Evolutionary conservation across 2,797 vertebrate species (phyloP).

Genomic region (Tolypeutes matacus): DNA sequence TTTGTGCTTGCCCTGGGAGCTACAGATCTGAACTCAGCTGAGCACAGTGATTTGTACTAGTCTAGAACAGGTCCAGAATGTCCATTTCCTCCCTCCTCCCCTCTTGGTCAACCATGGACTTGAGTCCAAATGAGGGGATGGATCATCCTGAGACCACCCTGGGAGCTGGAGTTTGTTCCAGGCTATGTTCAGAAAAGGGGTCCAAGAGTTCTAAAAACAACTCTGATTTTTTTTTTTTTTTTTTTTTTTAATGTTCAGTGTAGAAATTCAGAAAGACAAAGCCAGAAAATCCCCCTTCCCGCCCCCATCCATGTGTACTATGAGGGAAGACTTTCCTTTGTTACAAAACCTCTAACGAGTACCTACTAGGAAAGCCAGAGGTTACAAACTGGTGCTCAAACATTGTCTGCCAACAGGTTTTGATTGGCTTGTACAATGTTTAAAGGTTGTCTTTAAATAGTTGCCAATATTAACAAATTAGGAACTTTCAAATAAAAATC

Average conservation of each 20-base stretch:
- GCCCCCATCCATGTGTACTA: neutral
- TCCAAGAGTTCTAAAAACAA: constrained; percentile 67
- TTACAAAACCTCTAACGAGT: neutral
- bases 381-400: neutral
- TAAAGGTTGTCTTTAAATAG: constrained; percentile 52
- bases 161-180: constrained; percentile 51
- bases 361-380: constrained; percentile 52
- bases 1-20: neutral
- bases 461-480: constrained; percentile 62
- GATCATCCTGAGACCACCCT: constrained; percentile 28
- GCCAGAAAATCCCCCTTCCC: neutral
- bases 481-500: constrained; percentile 52
- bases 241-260: neutral
- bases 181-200: constrained; percentile 43
- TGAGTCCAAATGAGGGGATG: constrained; percentile 47
- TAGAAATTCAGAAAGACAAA: constrained; percentile 17
- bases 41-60: neutral
- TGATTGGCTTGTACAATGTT: neutral
- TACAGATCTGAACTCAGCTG: neutral
- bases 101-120: neutral
- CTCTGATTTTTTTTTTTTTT: neutral
- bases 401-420: neutral
- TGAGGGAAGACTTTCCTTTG: neutral
- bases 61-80: neutral
- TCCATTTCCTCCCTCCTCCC: neutral